These are phyloP conservation scores for Lutjanus erythropterus DNA, from an alignment of 2,113 vertebrate genomes.

Conservation along the genomic window DNA sequence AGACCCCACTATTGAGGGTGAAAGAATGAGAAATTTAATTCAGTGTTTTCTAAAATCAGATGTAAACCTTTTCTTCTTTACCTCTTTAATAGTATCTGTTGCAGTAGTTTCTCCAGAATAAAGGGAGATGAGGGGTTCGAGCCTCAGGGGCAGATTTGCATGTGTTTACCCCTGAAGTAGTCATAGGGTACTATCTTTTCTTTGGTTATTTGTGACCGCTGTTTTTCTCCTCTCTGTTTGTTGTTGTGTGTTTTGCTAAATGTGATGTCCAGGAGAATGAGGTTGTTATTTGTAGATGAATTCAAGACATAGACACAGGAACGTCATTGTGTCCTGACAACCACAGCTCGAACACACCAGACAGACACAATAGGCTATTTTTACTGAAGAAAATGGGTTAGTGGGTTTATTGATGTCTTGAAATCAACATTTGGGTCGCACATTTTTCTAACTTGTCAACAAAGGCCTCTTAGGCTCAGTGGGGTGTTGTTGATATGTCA, in stretches of 20 bases:
- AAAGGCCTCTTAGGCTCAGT: background rate
- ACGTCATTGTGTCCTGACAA: slow-evolving; percentile 14
- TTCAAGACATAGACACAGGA: slow-evolving; percentile 22
- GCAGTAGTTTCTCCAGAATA: background rate
- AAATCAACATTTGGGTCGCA: background rate
- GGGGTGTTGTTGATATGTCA: background rate
- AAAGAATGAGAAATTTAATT: slow-evolving; percentile 1
- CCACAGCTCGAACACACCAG: background rate
- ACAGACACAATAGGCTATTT: slow-evolving; percentile 24
- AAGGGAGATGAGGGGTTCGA: background rate
- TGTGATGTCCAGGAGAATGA: background rate
- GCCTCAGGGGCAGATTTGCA: slow-evolving; percentile 28
- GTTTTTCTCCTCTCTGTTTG: background rate
- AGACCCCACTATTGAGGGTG: background rate
- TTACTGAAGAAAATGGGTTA: slow-evolving; percentile 35
- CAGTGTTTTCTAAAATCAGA: background rate
- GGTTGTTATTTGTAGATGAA: slow-evolving; percentile 4
- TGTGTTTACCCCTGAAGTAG: slow-evolving; percentile 7
- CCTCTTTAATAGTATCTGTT: background rate
- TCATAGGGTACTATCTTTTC: background rate
- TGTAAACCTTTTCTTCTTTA: background rate
- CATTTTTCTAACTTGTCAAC: background rate
- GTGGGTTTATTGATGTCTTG: slow-evolving; percentile 6
- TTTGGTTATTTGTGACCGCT: background rate
- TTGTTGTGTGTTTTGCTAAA: background rate